These are phyloP conservation scores for Procavia capensis DNA, from an alignment of 2,113 vertebrate species.

Conservation along the genomic window DNA sequence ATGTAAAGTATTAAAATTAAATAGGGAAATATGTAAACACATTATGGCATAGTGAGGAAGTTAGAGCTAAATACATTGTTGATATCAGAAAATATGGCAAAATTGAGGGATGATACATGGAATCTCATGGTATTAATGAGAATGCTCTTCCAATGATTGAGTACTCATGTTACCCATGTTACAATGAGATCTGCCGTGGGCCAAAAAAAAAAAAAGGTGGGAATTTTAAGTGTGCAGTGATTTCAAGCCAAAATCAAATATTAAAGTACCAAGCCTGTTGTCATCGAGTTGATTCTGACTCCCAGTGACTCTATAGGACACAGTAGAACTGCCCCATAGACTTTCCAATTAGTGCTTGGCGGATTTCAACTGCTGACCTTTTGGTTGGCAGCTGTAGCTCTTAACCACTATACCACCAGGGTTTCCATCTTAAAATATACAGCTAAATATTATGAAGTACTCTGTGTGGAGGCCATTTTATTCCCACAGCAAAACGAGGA, in stretches of 20 bases:
- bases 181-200: not conserved
- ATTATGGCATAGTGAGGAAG: conserved; percentile 59
- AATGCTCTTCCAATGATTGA: conserved; percentile 52
- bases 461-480: conserved; percentile 41
- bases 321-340: too few relatives aligned
- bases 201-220: not conserved
- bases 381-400: too few relatives aligned
- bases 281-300: too few relatives aligned
- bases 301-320: too few relatives aligned
- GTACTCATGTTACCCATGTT: conserved; percentile 21
- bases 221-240: conserved; percentile 44
- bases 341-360: too few relatives aligned
- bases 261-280: not conserved
- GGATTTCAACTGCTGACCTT: too few relatives aligned
- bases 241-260: not conserved
- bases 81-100: not conserved
- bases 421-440: not conserved
- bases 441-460: conserved; percentile 6
- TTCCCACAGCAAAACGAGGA: not conserved
- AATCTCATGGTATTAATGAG: conserved; percentile 2
- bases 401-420: too few relatives aligned
- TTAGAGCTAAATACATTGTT: conserved; percentile 41
- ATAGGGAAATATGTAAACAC: conserved; percentile 51
- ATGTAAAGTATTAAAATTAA: conserved; percentile 50
- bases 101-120: conserved; percentile 29